phyloP scores from a whole-genome alignment of 2,888 invertebrate genomes.

The Drosophila emarginata region DNA sequence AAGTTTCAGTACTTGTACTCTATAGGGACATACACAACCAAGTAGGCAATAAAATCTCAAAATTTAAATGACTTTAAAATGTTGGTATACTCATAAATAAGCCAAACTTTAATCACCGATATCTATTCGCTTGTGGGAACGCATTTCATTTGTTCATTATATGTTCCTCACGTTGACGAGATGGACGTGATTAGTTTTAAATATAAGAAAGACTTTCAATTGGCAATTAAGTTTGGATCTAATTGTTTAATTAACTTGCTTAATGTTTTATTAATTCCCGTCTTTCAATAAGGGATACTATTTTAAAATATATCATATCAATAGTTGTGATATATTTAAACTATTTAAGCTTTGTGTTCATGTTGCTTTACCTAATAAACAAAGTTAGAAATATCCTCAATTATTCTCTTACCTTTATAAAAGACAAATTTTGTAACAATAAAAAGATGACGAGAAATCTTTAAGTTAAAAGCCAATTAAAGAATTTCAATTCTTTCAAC shows the following conservation, averaged over 20 bases:
- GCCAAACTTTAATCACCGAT: not conserved
- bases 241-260: not conserved
- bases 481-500: too few species aligned
- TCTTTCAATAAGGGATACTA: too few species aligned
- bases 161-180: not conserved
- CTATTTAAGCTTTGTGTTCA: too few species aligned
- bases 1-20: not conserved
- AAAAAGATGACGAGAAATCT: too few species aligned
- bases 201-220: not conserved
- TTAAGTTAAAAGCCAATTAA: too few species aligned
- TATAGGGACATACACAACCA: not conserved
- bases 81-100: constrained; percentile 6
- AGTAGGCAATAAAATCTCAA: constrained; percentile 5
- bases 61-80: not conserved
- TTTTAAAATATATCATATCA: too few species aligned
- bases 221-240: not conserved
- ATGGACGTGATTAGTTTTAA: not conserved
- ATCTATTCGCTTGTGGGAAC: not conserved
- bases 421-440: too few species aligned
- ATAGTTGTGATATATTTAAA: too few species aligned
- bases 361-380: too few species aligned
- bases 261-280: not conserved
- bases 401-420: too few species aligned
- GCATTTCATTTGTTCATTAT: not conserved
- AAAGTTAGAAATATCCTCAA: too few species aligned